Percentiles rank a stretch among this genome's conserved stretches.
Evolutionary conservation across 1,140 invertebrate genomes (phyloP).

Genomic region (Wiebesia pumilae): DNA sequence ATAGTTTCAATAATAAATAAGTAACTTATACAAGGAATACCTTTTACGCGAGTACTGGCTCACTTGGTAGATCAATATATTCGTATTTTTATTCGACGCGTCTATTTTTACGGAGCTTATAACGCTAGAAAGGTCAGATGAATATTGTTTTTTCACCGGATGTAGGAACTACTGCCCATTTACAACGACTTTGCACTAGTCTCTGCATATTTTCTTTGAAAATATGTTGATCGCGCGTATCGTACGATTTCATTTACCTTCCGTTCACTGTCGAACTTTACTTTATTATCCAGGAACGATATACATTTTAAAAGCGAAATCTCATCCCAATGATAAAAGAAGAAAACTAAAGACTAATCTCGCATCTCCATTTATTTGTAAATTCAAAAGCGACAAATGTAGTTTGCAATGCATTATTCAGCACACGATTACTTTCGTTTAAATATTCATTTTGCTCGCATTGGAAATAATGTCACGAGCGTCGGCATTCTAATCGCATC

Average conservation of each 20-base stretch:
- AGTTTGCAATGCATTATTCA: background rate
- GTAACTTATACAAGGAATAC: background rate
- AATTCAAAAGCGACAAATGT: background rate
- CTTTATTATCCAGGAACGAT: too few relatives aligned
- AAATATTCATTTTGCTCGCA: conserved; percentile 3
- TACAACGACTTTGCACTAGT: too few relatives aligned
- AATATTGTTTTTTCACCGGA: background rate
- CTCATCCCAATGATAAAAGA: background rate
- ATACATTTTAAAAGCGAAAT: too few relatives aligned
- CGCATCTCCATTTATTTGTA: background rate
- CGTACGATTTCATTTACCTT: too few relatives aligned
- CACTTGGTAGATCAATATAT: background rate
- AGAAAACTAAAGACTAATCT: too few relatives aligned
- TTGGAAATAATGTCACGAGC: background rate
- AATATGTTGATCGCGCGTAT: too few relatives aligned
- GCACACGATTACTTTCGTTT: background rate
- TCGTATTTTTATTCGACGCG: background rate
- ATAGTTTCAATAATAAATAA: background rate
- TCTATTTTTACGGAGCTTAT: background rate
- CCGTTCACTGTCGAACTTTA: too few relatives aligned
- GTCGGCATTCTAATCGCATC: background rate
- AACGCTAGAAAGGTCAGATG: background rate
- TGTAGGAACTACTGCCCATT: too few relatives aligned
- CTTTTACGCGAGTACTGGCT: background rate
- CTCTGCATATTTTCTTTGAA: too few relatives aligned